Evolutionary conservation across 1,140 invertebrate species (phyloP).

Genomic region (Pantala flavescens): DNA sequence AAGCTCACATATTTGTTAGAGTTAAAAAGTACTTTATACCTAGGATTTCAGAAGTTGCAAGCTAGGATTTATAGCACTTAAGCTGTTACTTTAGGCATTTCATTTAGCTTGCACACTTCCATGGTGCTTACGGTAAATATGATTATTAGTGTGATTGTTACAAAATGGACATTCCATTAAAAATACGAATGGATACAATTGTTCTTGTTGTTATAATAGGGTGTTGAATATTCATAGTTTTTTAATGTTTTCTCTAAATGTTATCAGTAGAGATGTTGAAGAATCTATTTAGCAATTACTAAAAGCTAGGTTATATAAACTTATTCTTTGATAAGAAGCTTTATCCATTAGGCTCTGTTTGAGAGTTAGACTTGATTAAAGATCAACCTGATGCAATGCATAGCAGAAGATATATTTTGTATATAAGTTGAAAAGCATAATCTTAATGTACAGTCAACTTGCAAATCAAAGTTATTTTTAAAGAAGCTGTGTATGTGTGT

Average conservation of each 20-base stretch:
- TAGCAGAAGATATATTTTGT: background rate
- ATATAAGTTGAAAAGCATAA: background rate
- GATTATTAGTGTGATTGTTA: background rate
- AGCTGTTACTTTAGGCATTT: background rate
- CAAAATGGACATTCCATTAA: background rate
- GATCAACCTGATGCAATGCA: no score
- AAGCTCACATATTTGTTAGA: no score
- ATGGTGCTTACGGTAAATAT: background rate
- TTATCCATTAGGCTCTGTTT: no score
- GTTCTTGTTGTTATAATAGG: background rate
- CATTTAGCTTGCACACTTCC: background rate
- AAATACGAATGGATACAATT: background rate
- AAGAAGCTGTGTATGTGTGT: slow-evolving; percentile 4
- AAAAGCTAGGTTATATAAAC: background rate
- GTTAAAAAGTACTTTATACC: no score
- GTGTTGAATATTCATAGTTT: background rate
- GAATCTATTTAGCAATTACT: background rate
- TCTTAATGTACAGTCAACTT: background rate
- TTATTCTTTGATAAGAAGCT: background rate
- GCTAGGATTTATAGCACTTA: no score
- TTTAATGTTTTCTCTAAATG: background rate
- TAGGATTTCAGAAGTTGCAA: no score
- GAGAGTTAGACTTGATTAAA: no score
- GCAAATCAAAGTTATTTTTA: background rate
- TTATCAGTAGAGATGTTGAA: background rate